phyloP scores from a whole-genome alignment of 2,888 invertebrate genomes.

The Tethea ocularis region DNA sequence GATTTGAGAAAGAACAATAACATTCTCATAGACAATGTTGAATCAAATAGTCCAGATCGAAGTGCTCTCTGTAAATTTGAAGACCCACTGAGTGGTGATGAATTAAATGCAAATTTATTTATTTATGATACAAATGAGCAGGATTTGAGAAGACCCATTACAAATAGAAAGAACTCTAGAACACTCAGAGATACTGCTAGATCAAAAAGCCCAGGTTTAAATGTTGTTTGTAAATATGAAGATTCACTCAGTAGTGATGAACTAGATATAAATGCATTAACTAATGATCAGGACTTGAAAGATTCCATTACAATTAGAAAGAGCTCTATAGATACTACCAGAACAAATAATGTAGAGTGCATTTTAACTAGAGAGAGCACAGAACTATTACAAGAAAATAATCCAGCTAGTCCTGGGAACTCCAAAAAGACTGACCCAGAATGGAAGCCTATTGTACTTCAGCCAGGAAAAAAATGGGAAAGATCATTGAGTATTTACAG shows the following conservation, averaged over 20 bases:
- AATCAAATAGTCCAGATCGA: background rate
- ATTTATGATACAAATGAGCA: background rate
- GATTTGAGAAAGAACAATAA: background rate
- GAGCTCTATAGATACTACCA: constrained; percentile 9
- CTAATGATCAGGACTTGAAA: background rate
- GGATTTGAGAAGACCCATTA: background rate
- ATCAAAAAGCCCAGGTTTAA: background rate
- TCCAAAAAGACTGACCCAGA: constrained; percentile 32
- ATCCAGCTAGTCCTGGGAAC: constrained; percentile 17
- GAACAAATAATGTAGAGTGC: background rate
- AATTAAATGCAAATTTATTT: background rate
- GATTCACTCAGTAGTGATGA: background rate
- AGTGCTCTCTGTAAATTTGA: background rate
- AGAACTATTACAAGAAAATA: constrained; percentile 31
- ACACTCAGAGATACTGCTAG: too few relatives aligned
- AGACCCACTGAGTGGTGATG: background rate
- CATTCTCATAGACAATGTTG: background rate
- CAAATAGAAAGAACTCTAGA: background rate
- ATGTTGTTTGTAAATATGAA: background rate
- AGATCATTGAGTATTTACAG: constrained; percentile 85
- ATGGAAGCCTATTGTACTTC: constrained; percentile 74
- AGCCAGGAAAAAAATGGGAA: constrained; percentile 88
- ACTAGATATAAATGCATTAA: background rate
- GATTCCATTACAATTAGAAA: background rate
- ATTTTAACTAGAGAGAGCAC: constrained; percentile 37